Base-by-base conservation (phyloP, 2,888 invertebrate species). In the Campoplex nolae region DNA sequence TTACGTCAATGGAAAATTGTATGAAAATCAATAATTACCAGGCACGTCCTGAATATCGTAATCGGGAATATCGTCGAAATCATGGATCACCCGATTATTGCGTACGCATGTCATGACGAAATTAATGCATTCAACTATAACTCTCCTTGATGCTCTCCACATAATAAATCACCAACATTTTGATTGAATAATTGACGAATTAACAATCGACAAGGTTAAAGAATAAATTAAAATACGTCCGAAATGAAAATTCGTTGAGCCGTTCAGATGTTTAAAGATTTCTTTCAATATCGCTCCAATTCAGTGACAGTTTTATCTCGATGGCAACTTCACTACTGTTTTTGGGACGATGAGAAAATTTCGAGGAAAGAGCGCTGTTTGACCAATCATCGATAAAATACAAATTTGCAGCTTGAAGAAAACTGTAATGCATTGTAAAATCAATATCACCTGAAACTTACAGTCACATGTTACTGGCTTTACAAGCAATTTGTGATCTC, bases 1-100 rank as follows among this genome's bases (percentile, higher is more conserved):
- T 13, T 58, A 28, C 28, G 13, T 58, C 28, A 23, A 7, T 32
- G 51, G 9, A 48, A 32, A 48, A 48, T 6, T n/a, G 32, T 13
- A 28, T 38, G 16, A 65, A 67, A 35, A 23, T 65, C 35, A 51
- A 28, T 23, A 83, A 75, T 90, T 90, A 92, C 91, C 90, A 74
- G 91, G 90, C 80, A 91, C 89, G 85, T 92, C 91, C 74, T 89
- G 88, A 65, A 89, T 80, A 56, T 90, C 89, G 85, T 91, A 91
- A 62, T 90, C 90, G 16, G 91, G 88, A 83, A 91, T 89, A 79
- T 91, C 91, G 77, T 90, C 91, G 67, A 90, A 78, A 71, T 91
- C 91, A 70, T 91, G 89, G 67, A 88, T 73, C 35, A 88, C 88
- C 48, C 87, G 82, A 76, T 90, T 89, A 88, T 81, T 80, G 67